These are phyloP conservation scores for Iphiclides podalirius DNA, from an alignment of 2,888 invertebrate species.

Conservation along the genomic window DNA sequence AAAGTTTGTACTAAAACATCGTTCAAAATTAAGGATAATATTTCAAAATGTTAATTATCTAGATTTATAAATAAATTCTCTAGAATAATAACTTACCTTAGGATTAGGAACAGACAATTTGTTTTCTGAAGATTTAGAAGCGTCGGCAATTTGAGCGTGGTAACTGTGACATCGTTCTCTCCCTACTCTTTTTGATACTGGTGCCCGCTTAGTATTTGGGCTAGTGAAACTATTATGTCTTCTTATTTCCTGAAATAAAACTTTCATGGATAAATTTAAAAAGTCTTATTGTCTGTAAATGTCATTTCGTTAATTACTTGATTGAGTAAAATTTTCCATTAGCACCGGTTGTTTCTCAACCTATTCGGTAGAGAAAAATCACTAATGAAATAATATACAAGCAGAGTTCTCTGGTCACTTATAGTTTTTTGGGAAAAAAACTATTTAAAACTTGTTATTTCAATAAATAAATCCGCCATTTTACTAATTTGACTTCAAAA, in stretches of 20 bases:
- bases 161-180: slow-evolving; percentile 68
- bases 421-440: too few species aligned
- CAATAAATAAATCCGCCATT: too few species aligned
- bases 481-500: too few species aligned
- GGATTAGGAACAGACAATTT: slow-evolving; percentile 36
- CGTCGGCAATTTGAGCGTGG: slow-evolving; percentile 46
- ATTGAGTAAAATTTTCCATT: too few species aligned
- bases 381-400: too few species aligned
- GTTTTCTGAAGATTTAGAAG: slow-evolving; percentile 30
- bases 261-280: too few species aligned
- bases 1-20: slow-evolving; percentile 27
- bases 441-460: too few species aligned
- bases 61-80: not conserved
- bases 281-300: slow-evolving; percentile 22
- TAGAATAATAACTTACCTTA: slow-evolving; percentile 41
- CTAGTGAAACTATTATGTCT: slow-evolving; percentile 63
- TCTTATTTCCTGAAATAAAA: slow-evolving; percentile 48
- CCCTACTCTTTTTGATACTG: slow-evolving; percentile 51
- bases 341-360: too few species aligned
- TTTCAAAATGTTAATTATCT: not conserved
- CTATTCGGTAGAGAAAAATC: too few species aligned
- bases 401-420: too few species aligned
- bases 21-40: slow-evolving; percentile 8
- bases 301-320: too few species aligned
- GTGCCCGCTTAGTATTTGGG: slow-evolving; percentile 47